phyloP scores from a whole-genome alignment of 1,140 invertebrate species.

The Eumaeus atala region DNA sequence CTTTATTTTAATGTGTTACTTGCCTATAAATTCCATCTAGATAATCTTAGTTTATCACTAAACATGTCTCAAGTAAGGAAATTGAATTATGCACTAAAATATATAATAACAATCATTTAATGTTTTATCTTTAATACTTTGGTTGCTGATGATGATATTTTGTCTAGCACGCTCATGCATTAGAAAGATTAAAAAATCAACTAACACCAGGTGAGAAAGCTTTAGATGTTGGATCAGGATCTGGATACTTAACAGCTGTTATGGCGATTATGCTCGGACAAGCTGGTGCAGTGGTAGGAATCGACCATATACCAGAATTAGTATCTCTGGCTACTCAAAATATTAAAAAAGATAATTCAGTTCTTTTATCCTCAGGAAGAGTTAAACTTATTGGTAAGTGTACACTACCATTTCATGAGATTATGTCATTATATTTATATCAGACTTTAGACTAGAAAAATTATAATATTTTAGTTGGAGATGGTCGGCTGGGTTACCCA shows the following conservation, averaged over 20 bases:
- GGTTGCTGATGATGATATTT: slow-evolving; percentile 9
- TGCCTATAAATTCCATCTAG: too few relatives aligned
- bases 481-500: slow-evolving; percentile 87
- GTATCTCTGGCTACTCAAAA: slow-evolving; percentile 85
- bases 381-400: slow-evolving; percentile 82
- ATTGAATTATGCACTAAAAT: too few relatives aligned
- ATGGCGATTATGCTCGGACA: slow-evolving; percentile 91
- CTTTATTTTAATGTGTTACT: too few relatives aligned
- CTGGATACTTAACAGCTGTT: slow-evolving; percentile 96
- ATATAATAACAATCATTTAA: too few relatives aligned
- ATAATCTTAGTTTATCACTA: too few relatives aligned
- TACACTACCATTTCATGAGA: slow-evolving; percentile 8
- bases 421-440: neutral
- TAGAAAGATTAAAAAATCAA: slow-evolving; percentile 91
- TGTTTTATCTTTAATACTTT: too few relatives aligned
- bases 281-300: slow-evolving; percentile 85
- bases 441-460: slow-evolving; percentile 3
- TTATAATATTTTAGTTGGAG: slow-evolving; percentile 78
- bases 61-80: too few relatives aligned
- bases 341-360: slow-evolving; percentile 83
- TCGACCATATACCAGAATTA: slow-evolving; percentile 94
- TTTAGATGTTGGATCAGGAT: slow-evolving; percentile 96
- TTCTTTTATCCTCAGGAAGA: slow-evolving; percentile 78
- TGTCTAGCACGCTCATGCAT: slow-evolving; percentile 90
- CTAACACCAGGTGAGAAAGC: slow-evolving; percentile 85